These are phyloP conservation scores for Ptychobarbus kaznakovi DNA, from an alignment of 2,797 vertebrate genomes.

Conservation along the genomic window DNA sequence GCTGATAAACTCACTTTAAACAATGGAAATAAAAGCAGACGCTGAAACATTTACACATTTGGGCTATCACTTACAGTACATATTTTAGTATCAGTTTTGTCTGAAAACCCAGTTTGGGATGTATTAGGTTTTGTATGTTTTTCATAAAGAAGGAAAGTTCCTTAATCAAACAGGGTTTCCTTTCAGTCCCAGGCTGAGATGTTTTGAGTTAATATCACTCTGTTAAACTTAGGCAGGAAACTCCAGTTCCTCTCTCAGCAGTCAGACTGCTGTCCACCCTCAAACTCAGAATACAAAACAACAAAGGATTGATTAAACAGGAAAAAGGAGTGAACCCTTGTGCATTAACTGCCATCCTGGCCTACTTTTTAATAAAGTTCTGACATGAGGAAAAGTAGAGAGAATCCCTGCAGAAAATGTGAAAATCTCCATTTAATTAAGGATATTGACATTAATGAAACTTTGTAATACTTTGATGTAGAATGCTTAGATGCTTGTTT, in stretches of 20 bases:
- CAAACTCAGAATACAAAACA: constrained; percentile 24
- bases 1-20: not conserved
- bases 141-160: constrained; percentile 38
- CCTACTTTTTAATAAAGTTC: constrained; percentile 12
- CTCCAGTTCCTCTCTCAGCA: constrained; percentile 34
- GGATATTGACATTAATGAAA: not conserved
- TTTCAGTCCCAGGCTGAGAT: constrained; percentile 33
- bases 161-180: constrained; percentile 55
- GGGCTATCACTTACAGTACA: not conserved
- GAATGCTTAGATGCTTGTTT: not conserved
- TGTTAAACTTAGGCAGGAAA: constrained; percentile 48
- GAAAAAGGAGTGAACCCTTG: constrained; percentile 12
- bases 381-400: not conserved
- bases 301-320: constrained; percentile 32
- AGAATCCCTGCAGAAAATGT: not conserved
- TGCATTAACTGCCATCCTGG: not conserved
- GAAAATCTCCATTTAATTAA: not conserved
- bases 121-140: constrained; percentile 33
- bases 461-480: not conserved
- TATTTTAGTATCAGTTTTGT: constrained; percentile 11
- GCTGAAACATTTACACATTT: not conserved
- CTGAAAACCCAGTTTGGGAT: not conserved
- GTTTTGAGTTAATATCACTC: constrained; percentile 33
- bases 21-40: not conserved
- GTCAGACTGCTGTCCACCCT: constrained; percentile 22